Base-by-base conservation (phyloP, 2,113 vertebrate species). In the Percina caprodes region DNA sequence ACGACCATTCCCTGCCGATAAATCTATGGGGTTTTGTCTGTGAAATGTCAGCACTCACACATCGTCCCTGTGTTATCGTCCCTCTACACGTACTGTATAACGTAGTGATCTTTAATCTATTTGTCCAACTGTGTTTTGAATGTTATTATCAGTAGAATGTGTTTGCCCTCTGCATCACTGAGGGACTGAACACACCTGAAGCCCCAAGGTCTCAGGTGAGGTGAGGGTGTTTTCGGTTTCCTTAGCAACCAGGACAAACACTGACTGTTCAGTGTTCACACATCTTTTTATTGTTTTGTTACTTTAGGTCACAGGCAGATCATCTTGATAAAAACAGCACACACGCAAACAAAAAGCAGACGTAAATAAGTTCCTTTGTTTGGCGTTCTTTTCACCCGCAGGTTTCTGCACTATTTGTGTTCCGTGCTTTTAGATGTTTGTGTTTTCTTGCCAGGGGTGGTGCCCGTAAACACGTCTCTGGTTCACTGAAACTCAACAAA, bases 191-290 rank as follows among this genome's bases (percentile, higher is more conserved):
- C 90, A 81, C 90, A 92, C 92, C 90, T 88, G 75, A 82, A 84
- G 61, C 74, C 67, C 70, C 60, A 49, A 85, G 76, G 85, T 90
- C 91, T 88, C 93, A 89, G 79, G 88, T 91, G 93, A 90, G 89
- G 61, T 91, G 93, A 90, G 88, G 56, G 80, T 88, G 86, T 77
- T 77, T 90, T 84, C 74, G 67, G 10, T 92, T 85, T 80, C 92
- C 88, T 60, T 83, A 80, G 89, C 82, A 91, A 94, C 94, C 70
- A 61, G 82, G 71, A 76, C 79, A 83, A 91, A 92, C 80, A 87
- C 70, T 75, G 69, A 75, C 49, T 84, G 67, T 39, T 81, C 74
- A 85, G 30, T 30, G 30, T 30, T 30, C 80, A 83, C 56, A 39
- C 52, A 54, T 15, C 16, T 42, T 11, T 42, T 85, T 73, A 77